Base-by-base conservation (phyloP, 2,113 vertebrate species). In the Gadus chalcogrammus region DNA sequence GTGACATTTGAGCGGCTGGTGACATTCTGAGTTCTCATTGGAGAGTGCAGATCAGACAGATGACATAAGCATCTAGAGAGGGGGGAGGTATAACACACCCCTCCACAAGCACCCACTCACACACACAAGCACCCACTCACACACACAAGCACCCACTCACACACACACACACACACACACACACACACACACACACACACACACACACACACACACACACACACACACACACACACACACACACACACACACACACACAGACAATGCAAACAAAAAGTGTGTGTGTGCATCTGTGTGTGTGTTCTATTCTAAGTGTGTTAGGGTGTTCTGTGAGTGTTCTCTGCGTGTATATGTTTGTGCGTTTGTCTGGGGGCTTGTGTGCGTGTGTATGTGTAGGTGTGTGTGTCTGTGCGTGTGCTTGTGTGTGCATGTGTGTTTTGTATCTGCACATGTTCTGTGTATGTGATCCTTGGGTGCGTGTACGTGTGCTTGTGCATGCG, bases 11-110 rank as follows among this genome's bases (percentile, higher is more conserved):
- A 16, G 69, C 83, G 69, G 70, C 9, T 67, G 76, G 56, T 87
- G 89, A 84, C 86, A 88, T 87, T 87, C 87, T 71, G 65, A 78
- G 81, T 76, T 75, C 82, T 75, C 24, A 81, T 75, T 76, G 81
- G 63, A 69, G 76, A 76, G 70, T 1, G 24, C 71, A 24, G 67
- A 48, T 48, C 42, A 48, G 12, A 48, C 8, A 69, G 79, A 83
- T 79, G 77, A 81, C 59, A 13, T 72, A n/a, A 61, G 4, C 63
- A 71, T 80, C 61, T 78, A 15, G 24, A 48, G 9, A 48, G 42
- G 28, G 71, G 24, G 59, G 20, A 55, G 62, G 77, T 61, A 64
- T 35, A 35, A 75, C 68, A 31, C 11, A 20, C 28, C 69, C 64
- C 72, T 48, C 78, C 12, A 31, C 15, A 77, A 2, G 42, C 67